Percentiles rank a stretch among this genome's conserved stretches.
Conservation (phyloP, 2,888 invertebrate species). For the Cryptus armator region DNA sequence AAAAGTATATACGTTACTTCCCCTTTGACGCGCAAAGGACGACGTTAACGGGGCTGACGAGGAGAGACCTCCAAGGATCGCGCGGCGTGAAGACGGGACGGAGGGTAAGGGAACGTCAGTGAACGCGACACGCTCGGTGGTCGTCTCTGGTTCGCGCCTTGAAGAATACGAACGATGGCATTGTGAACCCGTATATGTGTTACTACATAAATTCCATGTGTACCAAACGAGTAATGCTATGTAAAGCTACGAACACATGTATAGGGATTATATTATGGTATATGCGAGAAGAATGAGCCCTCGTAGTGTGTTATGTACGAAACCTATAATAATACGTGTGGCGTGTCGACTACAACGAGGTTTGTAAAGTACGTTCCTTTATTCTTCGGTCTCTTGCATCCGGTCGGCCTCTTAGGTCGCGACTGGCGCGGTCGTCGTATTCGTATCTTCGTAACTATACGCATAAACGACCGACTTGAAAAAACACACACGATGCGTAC, state of each 20-base stretch:
- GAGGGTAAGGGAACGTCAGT: neutral
- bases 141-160: conserved; percentile 46
- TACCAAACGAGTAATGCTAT: neutral
- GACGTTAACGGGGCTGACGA: conserved; percentile 30
- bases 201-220: conserved; percentile 37
- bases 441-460: neutral
- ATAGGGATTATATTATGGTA: neutral
- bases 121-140: conserved; percentile 62
- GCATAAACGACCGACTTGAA: neutral
- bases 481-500: conserved; percentile 16
- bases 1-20: neutral
- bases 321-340: conserved; percentile 52
- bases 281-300: conserved; percentile 39
- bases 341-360: conserved; percentile 57
- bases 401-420: conserved; percentile 64
- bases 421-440: conserved; percentile 31
- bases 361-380: conserved; percentile 59
- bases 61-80: conserved; percentile 41
- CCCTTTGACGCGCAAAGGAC: neutral
- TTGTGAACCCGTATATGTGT: conserved; percentile 36
- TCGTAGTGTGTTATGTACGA: conserved; percentile 57
- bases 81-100: conserved; percentile 26
- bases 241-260: neutral
- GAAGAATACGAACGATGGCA: conserved; percentile 49
- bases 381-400: conserved; percentile 65